Evolutionary conservation across 1,140 invertebrate genomes (phyloP), one percentile per base, ranked within the genome.

Genomic region (Ceratina australensis): DNA sequence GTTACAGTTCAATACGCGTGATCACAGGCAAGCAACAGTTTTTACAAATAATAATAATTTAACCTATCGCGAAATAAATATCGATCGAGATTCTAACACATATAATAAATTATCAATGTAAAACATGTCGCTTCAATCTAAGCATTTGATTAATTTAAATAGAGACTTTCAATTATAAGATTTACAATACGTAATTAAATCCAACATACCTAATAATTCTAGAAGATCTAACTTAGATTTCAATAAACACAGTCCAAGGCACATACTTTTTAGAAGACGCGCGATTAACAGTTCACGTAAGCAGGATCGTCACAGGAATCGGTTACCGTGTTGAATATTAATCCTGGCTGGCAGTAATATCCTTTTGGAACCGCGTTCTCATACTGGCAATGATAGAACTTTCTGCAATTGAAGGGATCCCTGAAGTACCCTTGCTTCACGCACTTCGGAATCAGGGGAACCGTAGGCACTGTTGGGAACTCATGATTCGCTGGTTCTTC

Each of bases 381-480:
- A 10, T 81, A 10, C 3, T 60, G 1, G 15, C 78, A 82, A 15
- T 42, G n/a, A n/a, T 82, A 82, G 56, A 82, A 73, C 33, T 82
- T 82, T 13, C 64, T 56, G 15, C 81, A 80, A 8, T 82, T 82
- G 7, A 80, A 80, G 0, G 73, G 68, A 54, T 82, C 79, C 8
- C 73, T 49, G 16, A 77, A 68, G 16, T 80, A 77, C 47, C 78
- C 81, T 68, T 72, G 1, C 13, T 33, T 28, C 0, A 10, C 18
- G 3, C 81, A 82, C 18, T 12, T 57, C 0, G 78, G 81, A 0
- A 82, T 13, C 1, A 77, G 18, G 2, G 78, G 81, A 2, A 57
- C 67, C 1, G 56, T 28, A 10, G 78, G 66, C 10, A 22, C 54
- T 4, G 72, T 82, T 50, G 72, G 72, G 16, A 82, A 80, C 10